Evolutionary conservation across 2,888 invertebrate genomes (phyloP).

Genomic region (Leptopilina drosophilae): DNA sequence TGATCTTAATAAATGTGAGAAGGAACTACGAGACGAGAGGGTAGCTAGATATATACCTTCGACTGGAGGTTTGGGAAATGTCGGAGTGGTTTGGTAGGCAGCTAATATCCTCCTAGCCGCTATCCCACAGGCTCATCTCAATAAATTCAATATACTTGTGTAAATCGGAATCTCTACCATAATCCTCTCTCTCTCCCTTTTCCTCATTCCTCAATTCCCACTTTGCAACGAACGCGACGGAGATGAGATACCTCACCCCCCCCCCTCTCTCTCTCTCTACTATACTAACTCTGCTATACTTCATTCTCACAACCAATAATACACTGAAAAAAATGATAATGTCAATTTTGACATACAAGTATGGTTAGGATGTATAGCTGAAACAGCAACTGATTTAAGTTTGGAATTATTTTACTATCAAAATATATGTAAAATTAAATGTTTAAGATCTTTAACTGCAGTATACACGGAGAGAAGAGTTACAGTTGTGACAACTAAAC

Average conservation of each 20-base stretch:
- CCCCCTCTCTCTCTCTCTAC: constrained; percentile 37
- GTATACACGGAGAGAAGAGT: too few species aligned
- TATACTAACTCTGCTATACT: constrained; percentile 31
- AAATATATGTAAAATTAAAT: too few species aligned
- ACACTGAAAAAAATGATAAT: too few species aligned
- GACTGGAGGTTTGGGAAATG: constrained; percentile 62
- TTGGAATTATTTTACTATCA: too few species aligned
- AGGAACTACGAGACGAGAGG: constrained; percentile 44
- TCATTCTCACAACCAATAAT: constrained; percentile 10
- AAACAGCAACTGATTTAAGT: too few species aligned
- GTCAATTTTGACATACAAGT: too few species aligned
- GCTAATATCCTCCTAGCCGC: constrained; percentile 77
- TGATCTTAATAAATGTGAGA: constrained; percentile 75
- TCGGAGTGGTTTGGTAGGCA: constrained; percentile 73
- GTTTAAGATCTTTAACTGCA: too few species aligned
- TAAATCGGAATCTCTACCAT: constrained; percentile 70
- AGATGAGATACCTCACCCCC: constrained; percentile 67
- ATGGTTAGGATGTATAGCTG: too few species aligned
- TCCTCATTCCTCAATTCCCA: constrained; percentile 53
- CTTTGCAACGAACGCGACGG: constrained; percentile 58
- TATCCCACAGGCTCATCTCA: constrained; percentile 77
- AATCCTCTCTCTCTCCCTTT: constrained; percentile 47
- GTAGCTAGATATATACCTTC: background rate
- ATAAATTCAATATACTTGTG: constrained; percentile 78
- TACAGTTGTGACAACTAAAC: too few species aligned